These are phyloP conservation scores for Mus musculus DNA, from an alignment of 2,113 vertebrate genomes.

Conservation along the genomic window GRCm39 chr14:8382001-8382500, in stretches of 20 bases:
- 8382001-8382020: neutral
- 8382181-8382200: neutral
- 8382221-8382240: conserved; percentile 94
- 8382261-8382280: conserved; percentile 90
- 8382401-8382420: conserved; percentile 90
- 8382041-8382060: neutral
- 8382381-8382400: conserved; percentile 89
- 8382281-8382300: conserved; percentile 93
- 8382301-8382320: conserved; percentile 98
- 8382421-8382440: conserved; percentile 89
- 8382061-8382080: neutral
- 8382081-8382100: neutral
- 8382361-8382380: conserved; percentile 87
- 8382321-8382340: conserved; percentile 93
- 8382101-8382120: neutral
- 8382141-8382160: neutral
- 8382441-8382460: conserved; percentile 91
- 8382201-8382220: neutral
- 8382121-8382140: neutral
- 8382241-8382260: conserved; percentile 91
- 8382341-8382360: conserved; percentile 87
- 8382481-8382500: conserved; percentile 82
- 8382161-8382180: neutral
- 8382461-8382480: conserved; percentile 98
- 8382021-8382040: neutral